Base-by-base conservation (phyloP, 2,797 vertebrate species). In the Enteromius mattozi region DNA sequence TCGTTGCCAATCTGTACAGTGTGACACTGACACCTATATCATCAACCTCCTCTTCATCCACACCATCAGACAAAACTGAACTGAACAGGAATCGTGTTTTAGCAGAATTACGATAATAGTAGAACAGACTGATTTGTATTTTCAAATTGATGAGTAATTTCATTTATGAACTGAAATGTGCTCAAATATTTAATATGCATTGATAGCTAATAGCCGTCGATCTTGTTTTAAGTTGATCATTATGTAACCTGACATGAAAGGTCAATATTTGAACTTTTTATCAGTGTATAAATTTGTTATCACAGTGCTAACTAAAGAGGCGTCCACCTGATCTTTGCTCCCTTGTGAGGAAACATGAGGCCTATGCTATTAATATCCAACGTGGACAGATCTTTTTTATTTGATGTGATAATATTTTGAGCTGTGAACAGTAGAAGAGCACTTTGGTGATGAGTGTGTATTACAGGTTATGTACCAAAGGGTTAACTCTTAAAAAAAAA, bases 1-100 rank as follows among this genome's bases (percentile, higher is more conserved):
- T 96, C 51, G 71, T 96, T 87, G 63, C 92, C 88, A 96, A 95
- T 91, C 89, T 96, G 63, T 92, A 95, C 92, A 96, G 94, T 5
- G 92, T 96, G 88, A 95, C 94, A 0, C 91, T 96, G 77, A 88
- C 91, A 0, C 92, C 94, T 0, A 90, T 91, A 75, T 74, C 86
- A 0, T 8, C 91, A 4, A 71, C 88, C 0, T 81, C 92, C 0
- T 86, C 92, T 1, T 90, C 92, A 0, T 86, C 91, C 0, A 84
- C 75, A 8, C 61, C 88, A 49, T 42, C 72, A 81, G 68, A 71
- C 65, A 86, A 79, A 63, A 14, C 81, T 45, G 40, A 85, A 84
- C 86, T 89, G 66, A 66, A 79, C 21, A 87, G 89, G 45, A 88
- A 19, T 4, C 3, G 79, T 0, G 89, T 84, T 70, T 59, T 94